Conservation (phyloP, 1,140 invertebrate genomes). For the Hypsibius dujardini region DNA sequence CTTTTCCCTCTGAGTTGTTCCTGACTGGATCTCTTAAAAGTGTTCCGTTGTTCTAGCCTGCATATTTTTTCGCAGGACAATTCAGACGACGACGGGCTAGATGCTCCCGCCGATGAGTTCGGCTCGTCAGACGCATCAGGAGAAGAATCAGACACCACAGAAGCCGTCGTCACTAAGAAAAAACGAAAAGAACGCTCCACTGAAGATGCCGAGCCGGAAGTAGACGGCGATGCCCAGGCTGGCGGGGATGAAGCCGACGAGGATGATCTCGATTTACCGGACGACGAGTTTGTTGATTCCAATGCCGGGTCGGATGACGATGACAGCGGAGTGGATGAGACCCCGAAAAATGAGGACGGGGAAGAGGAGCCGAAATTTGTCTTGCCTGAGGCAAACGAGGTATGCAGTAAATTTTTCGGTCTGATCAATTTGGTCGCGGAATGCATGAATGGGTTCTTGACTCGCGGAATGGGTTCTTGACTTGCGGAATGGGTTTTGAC, state of each 20-base stretch:
- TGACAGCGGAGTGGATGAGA: conserved; percentile 16
- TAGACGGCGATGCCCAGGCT: conserved; percentile 21
- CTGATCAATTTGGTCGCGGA: not conserved
- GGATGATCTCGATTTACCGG: conserved; percentile 35
- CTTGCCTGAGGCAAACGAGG: conserved; percentile 12
- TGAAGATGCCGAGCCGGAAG: conserved; percentile 23
- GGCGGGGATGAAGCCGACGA: conserved; percentile 27
- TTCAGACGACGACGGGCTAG: too few relatives aligned
- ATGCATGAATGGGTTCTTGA: conserved; percentile 17
- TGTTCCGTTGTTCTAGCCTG: too few relatives aligned
- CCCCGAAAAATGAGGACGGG: conserved; percentile 28
- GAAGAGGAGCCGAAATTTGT: conserved; percentile 30
- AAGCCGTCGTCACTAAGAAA: not conserved
- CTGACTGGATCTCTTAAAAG: conserved; percentile 19
- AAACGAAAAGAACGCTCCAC: conserved; percentile 21
- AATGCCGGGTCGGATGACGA: conserved; percentile 1
- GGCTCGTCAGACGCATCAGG: too few relatives aligned
- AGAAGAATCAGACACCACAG: too few relatives aligned
- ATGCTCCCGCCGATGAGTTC: too few relatives aligned
- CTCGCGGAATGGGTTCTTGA: not conserved
- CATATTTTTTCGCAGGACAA: too few relatives aligned
- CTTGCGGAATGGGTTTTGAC: too few relatives aligned
- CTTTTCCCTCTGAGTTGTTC: conserved; percentile 17
- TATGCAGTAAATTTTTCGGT: not conserved
- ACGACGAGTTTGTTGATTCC: conserved; percentile 26